phyloP scores from a whole-genome alignment of 2,797 vertebrate species.

The Danio jaintianensis region DNA sequence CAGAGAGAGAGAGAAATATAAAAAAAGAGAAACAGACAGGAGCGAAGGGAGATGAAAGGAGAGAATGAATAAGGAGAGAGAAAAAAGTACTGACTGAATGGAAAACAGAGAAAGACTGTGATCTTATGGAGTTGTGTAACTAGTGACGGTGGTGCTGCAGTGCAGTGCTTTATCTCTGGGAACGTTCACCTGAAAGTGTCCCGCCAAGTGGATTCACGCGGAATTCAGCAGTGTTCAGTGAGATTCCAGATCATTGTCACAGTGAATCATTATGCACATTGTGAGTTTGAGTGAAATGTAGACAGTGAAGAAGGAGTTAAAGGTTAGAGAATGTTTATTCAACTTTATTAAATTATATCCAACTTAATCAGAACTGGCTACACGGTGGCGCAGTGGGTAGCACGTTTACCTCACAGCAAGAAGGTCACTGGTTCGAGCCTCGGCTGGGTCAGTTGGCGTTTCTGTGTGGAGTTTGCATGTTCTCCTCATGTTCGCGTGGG shows the following conservation, averaged over 20 bases:
- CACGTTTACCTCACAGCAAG: too few species aligned
- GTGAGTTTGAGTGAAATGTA: not conserved
- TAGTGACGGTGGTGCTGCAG: slow-evolving; percentile 25
- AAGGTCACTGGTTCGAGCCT: too few species aligned
- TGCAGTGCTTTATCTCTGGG: slow-evolving; percentile 12
- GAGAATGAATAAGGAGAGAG: slow-evolving; percentile 14
- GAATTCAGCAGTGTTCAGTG: not conserved
- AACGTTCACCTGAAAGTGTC: not conserved
- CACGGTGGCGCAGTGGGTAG: too few species aligned
- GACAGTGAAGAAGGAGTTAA: not conserved
- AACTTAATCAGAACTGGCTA: not conserved
- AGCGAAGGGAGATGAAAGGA: slow-evolving; percentile 30
- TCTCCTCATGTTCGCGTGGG: too few species aligned
- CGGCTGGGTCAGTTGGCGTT: too few species aligned
- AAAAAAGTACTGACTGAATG: slow-evolving; percentile 23
- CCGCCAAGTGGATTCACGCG: not conserved
- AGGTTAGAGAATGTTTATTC: not conserved
- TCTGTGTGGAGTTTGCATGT: too few species aligned
- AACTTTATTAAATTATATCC: not conserved
- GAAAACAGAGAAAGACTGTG: slow-evolving; percentile 22
- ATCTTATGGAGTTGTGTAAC: slow-evolving; percentile 43
- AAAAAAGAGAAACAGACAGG: slow-evolving; percentile 2
- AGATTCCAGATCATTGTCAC: not conserved
- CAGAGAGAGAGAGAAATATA: slow-evolving; percentile 29
- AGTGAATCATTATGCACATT: too few species aligned